Conservation (phyloP, 1,140 invertebrate genomes). For the Drosophila bocqueti region DNA sequence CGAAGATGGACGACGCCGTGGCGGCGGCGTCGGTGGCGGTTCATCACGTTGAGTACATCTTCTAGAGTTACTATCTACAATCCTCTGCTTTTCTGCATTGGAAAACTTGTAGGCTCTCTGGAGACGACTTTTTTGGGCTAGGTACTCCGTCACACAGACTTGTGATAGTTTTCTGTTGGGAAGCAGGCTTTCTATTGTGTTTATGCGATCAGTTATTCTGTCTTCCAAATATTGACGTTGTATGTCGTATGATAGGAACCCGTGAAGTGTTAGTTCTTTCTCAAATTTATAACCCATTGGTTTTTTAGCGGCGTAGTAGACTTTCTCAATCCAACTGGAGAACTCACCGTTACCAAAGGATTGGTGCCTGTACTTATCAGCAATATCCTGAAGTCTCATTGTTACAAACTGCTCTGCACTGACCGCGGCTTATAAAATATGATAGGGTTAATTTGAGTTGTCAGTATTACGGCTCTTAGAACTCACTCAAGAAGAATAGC, state of each 20-base stretch:
- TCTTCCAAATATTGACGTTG: not conserved
- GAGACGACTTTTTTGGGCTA: not conserved
- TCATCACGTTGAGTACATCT: not conserved
- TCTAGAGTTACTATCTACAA: accelerated
- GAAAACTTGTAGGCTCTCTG: not conserved
- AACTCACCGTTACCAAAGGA: not conserved
- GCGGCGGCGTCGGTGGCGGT: not conserved
- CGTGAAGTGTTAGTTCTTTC: accelerated
- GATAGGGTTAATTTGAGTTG: not conserved
- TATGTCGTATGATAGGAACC: accelerated
- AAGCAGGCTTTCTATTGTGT: not conserved
- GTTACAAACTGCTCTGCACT: not conserved
- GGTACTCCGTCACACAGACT: not conserved
- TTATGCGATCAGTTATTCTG: not conserved
- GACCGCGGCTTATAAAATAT: not conserved
- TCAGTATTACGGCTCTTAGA: not conserved
- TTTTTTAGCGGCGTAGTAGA: not conserved
- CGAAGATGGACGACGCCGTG: too few relatives aligned
- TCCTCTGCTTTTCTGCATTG: not conserved
- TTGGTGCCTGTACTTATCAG: not conserved
- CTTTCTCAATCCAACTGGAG: not conserved
- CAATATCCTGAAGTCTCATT: not conserved
- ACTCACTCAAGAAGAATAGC: not conserved
- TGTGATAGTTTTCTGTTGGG: not conserved
- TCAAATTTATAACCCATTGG: accelerated